These are phyloP conservation scores for Panurus biarmicus DNA, from an alignment of 2,113 vertebrate genomes.

Conservation along the genomic window DNA sequence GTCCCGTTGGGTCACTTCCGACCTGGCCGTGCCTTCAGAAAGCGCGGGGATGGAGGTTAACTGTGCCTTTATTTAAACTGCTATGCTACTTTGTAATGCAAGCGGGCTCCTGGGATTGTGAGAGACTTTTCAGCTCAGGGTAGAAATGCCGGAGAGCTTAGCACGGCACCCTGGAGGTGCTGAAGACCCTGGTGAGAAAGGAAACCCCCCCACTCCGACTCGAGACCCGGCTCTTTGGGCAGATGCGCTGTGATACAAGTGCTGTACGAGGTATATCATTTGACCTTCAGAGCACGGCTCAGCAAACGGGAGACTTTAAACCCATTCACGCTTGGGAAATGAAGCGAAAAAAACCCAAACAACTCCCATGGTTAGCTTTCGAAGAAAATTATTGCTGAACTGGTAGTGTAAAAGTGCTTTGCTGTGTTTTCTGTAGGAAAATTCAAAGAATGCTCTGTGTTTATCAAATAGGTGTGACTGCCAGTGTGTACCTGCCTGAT, in stretches of 20 bases:
- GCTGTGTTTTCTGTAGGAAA: not conserved
- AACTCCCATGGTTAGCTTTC: not conserved
- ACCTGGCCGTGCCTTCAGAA: not conserved
- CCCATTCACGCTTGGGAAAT: accelerated
- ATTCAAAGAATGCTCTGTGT: not conserved
- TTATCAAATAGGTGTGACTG: not conserved
- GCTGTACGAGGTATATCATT: not conserved
- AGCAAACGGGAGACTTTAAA: not conserved
- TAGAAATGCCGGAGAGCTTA: not conserved
- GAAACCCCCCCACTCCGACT: accelerated
- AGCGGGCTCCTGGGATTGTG: not conserved
- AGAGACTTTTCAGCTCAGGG: not conserved
- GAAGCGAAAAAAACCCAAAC: not conserved
- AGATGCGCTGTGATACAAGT: not conserved
- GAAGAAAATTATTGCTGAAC: not conserved
- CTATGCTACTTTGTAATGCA: not conserved
- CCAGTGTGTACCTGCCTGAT: not conserved
- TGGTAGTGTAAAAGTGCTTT: not conserved
- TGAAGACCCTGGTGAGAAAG: not conserved
- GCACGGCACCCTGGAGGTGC: not conserved
- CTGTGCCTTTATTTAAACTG: not conserved
- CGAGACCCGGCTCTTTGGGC: not conserved
- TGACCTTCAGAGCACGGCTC: not conserved
- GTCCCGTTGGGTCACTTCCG: not conserved
- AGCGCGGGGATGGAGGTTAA: not conserved